Base-by-base conservation (phyloP, 2,113 vertebrate genomes). In the Bolborhynchus lineola region DNA sequence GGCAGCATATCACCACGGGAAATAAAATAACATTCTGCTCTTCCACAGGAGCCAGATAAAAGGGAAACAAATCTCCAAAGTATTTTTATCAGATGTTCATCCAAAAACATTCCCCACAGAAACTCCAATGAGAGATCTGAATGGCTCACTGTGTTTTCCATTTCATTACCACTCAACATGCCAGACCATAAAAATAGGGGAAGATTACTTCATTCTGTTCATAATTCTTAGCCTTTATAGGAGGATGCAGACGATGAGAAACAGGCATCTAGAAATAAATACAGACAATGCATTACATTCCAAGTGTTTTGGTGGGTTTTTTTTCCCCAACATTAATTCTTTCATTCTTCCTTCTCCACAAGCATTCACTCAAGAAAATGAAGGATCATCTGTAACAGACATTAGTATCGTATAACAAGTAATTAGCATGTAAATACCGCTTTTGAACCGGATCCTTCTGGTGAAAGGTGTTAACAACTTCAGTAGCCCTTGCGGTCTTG, bases 1-100 rank as follows among this genome's bases (percentile, higher is more conserved):
- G 86, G 49, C 86, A 83, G 41, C 6, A 0, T 67, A 65, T 63
- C 82, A 69, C 86, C 88, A 90, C 0, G 3, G 63, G 57, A 93
- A 77, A 80, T 65, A 77, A 77, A 95, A 83, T 65, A 62, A 77
- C 69, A 77, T n/a, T 88, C 67, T 92, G 79, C 52, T 93, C 68
- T 90, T 95, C 70, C 80, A 53, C 28, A 24, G 47, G 37, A 93
- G 71, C 10, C 63, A 86, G 76, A 86, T 67, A 77, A 88, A 88
- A 87, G 70, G 46, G 69, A 53, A 93, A 74, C n/a, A 86, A 63
- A 86, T 83, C 63, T 80, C 79, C 60, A 88, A 90, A 88, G 79
- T 6, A 33, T 65, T 88, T 95, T 69, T 86, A 33, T 88, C 46
- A 90, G 71, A 67, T 81, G 44, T 49, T 93, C 49, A 77, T 67